These are phyloP conservation scores for Psix sp. DNA, from an alignment of 1,140 invertebrate species.

Conservation along the genomic window DNA sequence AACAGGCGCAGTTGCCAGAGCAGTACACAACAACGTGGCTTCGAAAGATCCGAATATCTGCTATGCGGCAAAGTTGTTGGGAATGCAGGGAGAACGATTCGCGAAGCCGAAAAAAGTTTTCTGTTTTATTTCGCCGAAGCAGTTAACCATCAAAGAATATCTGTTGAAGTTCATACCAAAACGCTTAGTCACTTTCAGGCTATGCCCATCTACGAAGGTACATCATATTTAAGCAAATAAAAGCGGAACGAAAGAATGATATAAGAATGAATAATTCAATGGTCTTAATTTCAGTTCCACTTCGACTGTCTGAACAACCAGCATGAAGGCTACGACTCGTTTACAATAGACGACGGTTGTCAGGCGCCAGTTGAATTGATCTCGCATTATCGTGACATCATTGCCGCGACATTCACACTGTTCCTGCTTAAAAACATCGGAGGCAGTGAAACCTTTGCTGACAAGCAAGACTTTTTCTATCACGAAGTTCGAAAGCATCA, in stretches of 20 bases:
- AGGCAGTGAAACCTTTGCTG: slow-evolving; percentile 95
- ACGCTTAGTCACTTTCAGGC: slow-evolving; percentile 91
- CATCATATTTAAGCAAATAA: background rate
- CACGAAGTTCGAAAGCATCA: slow-evolving; percentile 92
- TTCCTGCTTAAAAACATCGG: slow-evolving; percentile 96
- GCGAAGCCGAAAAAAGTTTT: slow-evolving; percentile 90
- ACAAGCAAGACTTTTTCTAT: slow-evolving; percentile 97
- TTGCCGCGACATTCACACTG: slow-evolving; percentile 94
- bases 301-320: slow-evolving; percentile 78
- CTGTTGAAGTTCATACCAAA: slow-evolving; percentile 94
- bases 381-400: slow-evolving; percentile 90
- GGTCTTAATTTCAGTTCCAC: slow-evolving; percentile 76
- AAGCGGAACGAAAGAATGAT: background rate
- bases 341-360: slow-evolving; percentile 92
- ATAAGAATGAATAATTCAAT: slow-evolving; percentile 61
- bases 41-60: slow-evolving; percentile 89
- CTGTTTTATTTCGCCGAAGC: slow-evolving; percentile 91
- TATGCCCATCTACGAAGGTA: slow-evolving; percentile 94
- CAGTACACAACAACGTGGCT: slow-evolving; percentile 91
- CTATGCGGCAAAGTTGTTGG: slow-evolving; percentile 89
- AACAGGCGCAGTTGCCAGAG: slow-evolving; percentile 86
- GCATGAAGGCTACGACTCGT: slow-evolving; percentile 78
- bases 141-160: slow-evolving; percentile 94
- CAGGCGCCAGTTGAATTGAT: slow-evolving; percentile 90
- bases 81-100: slow-evolving; percentile 82